A percentile compares a stretch with the other conserved stretches of the same genome.
phyloP scores from a whole-genome alignment of 2,797 vertebrate genomes.

The Leucoraja ocellata region DNA sequence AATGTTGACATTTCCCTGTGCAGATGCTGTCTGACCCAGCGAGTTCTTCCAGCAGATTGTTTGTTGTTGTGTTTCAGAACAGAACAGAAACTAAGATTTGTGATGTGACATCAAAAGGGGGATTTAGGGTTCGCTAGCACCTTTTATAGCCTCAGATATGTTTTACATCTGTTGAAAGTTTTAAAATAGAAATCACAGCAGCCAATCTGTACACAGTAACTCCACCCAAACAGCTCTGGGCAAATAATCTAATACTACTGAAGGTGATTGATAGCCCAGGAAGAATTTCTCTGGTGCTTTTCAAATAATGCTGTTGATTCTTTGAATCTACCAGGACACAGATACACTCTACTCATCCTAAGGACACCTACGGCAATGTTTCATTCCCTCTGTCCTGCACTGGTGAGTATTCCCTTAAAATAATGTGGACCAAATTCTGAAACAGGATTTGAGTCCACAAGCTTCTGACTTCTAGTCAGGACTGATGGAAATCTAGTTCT shows the following conservation, averaged over 20 bases:
- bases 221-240: not conserved
- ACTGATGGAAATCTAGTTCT: not conserved
- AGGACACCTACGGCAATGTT: too few species aligned
- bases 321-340: too few species aligned
- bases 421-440: too few species aligned
- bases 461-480: not conserved
- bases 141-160: not conserved
- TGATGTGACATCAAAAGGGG: not conserved
- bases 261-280: not conserved
- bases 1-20: too few species aligned
- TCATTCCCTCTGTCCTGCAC: too few species aligned
- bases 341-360: too few species aligned
- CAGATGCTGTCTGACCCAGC: too few species aligned
- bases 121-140: not conserved
- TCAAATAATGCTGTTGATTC: too few species aligned
- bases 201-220: not conserved
- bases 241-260: not conserved
- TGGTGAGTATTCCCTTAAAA: too few species aligned
- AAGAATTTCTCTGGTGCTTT: not conserved
- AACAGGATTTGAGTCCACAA: too few species aligned
- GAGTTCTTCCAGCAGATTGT: too few species aligned
- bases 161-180: not conserved
- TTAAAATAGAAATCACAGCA: not conserved
- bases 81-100: not conserved
- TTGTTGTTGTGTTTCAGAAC: not conserved